Evolutionary conservation across 1,140 invertebrate species (phyloP), one percentile per base, ranked within the genome.

Genomic region (Drosophila nasuta): DNA sequence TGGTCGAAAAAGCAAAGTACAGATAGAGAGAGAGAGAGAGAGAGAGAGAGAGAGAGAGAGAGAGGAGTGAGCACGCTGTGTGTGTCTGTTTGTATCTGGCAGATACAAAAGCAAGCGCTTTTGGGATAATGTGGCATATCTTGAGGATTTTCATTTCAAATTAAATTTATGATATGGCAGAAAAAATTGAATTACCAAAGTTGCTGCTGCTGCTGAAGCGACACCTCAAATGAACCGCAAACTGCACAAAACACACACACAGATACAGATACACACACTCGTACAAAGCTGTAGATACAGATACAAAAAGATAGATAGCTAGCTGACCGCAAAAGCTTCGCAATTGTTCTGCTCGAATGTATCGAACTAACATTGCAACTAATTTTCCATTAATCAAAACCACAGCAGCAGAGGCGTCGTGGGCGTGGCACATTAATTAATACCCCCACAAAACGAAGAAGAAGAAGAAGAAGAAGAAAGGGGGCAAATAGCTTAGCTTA

Each of bases 101-200:
- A 79, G 72, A 58, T 81, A 81, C 69, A 73, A 15, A 3, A 48
- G 17, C 48, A 20, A 49, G 17, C 48, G 48, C 48, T 20, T 52
- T 30, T 46, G 56, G 72, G 75, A 75, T 81, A 82, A 74, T 79
- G 76, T 73, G 52, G 67, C 74, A 85, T 77, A 71, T 85, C 73
- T 77, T 67, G 70, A 73, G 82, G 90, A 91, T 91, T 91, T 91
- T 91, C 82, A 83, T 87, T 82, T 90, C 89, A 90, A 91, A 91
- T 91, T 91, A 91, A 91, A 88, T 91, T 91, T 91, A 82, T 91
- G 89, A 91, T 86, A 77, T 79, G 80, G 89, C 89, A 90, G 45
- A 91, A 86, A 79, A 82, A 81, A 82, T 75, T 76, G 81, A 83
- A 79, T 73, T 70, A 76, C 54, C 51, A 54, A 35, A 65, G 43